These are phyloP conservation scores for Trachelus iudaicus DNA, from an alignment of 2,888 invertebrate genomes.

Conservation along the genomic window DNA sequence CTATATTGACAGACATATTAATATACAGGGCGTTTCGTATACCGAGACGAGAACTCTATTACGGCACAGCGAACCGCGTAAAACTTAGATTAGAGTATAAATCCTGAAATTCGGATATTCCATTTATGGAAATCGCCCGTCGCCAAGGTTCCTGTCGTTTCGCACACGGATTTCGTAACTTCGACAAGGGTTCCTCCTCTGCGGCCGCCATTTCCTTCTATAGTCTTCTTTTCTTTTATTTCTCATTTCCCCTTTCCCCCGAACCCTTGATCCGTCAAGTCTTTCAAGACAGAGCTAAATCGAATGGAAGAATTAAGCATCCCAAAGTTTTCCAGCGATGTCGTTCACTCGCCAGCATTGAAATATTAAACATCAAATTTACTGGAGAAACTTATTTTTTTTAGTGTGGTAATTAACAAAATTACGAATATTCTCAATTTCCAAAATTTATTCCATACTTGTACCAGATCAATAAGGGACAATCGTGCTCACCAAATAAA, in stretches of 20 bases:
- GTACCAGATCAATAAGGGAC: background rate
- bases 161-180: background rate
- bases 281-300: background rate
- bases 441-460: background rate
- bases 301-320: background rate
- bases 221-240: background rate
- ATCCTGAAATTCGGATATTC: background rate
- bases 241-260: background rate
- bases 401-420: background rate
- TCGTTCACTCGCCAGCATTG: background rate
- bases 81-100: background rate
- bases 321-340: background rate
- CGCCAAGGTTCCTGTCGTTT: background rate
- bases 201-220: background rate
- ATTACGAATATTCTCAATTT: background rate
- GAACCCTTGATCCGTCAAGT: background rate
- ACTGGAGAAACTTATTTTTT: background rate
- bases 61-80: background rate
- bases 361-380: background rate
- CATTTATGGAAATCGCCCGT: background rate
- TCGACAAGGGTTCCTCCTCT: background rate
- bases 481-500: background rate
- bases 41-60: background rate
- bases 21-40: background rate
- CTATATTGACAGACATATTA: conserved; percentile 2